A percentile compares a stretch with the other conserved stretches of the same genome.
Evolutionary conservation across 2,888 invertebrate genomes (phyloP).

Genomic region (Stegophylla sp.): DNA sequence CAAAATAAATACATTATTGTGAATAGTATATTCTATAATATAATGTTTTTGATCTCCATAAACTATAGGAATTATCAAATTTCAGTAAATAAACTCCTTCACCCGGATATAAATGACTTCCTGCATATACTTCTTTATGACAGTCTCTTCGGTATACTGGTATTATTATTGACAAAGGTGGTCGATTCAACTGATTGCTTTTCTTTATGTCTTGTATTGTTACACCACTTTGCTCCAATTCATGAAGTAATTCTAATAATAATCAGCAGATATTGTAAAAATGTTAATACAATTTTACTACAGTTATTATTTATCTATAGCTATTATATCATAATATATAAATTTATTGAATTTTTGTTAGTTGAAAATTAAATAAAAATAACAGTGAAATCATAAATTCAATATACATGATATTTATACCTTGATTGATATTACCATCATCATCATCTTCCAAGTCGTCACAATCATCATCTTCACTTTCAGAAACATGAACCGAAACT

Average conservation of each 20-base stretch:
- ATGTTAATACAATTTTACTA: neutral
- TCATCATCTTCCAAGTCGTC: constrained; percentile 71
- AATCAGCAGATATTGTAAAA: neutral
- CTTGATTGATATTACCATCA: constrained; percentile 64
- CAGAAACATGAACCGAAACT: constrained; percentile 94
- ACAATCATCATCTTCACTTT: constrained; percentile 78
- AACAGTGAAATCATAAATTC: constrained; percentile 13
- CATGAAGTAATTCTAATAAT: constrained; percentile 44
- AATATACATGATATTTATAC: constrained; percentile 40
- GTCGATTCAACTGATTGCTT: constrained; percentile 63
- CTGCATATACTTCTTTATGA: constrained; percentile 96
- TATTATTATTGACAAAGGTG: constrained; percentile 83
- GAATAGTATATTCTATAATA: constrained; percentile 99
- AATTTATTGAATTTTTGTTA: neutral
- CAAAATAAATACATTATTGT: constrained; percentile 65
- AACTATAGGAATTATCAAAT: constrained; percentile 98
- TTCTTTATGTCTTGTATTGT: constrained; percentile 47
- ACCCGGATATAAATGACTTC: constrained; percentile 95
- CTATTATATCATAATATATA: neutral
- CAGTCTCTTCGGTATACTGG: constrained; percentile 96
- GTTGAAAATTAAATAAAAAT: neutral
- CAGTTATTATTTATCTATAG: neutral
- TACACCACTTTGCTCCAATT: constrained; percentile 49
- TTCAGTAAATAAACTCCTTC: constrained; percentile 96
- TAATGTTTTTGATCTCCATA: constrained; percentile 98